Base-by-base conservation (phyloP, 2,797 vertebrate species). In the Gymnopithys bicolor region DNA sequence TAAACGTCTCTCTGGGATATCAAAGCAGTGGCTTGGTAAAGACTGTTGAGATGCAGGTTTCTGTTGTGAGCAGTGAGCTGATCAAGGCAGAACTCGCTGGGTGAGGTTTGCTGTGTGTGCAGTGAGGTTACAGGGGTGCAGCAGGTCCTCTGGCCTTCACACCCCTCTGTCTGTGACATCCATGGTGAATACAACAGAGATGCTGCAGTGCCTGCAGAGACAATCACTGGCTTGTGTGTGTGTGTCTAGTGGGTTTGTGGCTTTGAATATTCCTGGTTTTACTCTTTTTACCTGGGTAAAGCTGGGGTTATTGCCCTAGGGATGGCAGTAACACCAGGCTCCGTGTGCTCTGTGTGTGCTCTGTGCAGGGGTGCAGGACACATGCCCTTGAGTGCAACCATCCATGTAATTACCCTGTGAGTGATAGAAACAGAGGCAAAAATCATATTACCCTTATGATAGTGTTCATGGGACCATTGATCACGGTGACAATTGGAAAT, bases 361-460 rank as follows among this genome's bases (percentile, higher is more conserved):
- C 46, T 17, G 24, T 35, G 83, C 49, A 60, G 87, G 45, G 25
- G 30, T 69, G 74, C 66, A 55, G 76, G 94, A 74, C 32, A 55
- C 18, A 5, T 4, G 41, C 79, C 94, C 92, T 97, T 91, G 58
- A 77, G 93, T 35, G 45, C 87, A 93, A 68, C 64, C 94, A 87
- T 45, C 86, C 32, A 7, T 90, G 74, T 95, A 89, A 95, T 94
- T 97, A 95, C 96, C 88, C 86, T 85, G 89, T 92, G 93, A 94
- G 78, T 14, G 14, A 86, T 64, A 87, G 74, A 71, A 81, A 75
- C 2, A 3, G 45, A 49, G 19, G 11, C 9, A 45, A 87, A 95
- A 89, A 49, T 10, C 60, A 17, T 60, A 87, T 87, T 81, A 84
- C 56, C 83, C 55, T 93, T 49, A 45, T 70, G 94, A 90, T 53